phyloP scores from a whole-genome alignment of 2,113 vertebrate genomes.

The Caretta caretta region DNA sequence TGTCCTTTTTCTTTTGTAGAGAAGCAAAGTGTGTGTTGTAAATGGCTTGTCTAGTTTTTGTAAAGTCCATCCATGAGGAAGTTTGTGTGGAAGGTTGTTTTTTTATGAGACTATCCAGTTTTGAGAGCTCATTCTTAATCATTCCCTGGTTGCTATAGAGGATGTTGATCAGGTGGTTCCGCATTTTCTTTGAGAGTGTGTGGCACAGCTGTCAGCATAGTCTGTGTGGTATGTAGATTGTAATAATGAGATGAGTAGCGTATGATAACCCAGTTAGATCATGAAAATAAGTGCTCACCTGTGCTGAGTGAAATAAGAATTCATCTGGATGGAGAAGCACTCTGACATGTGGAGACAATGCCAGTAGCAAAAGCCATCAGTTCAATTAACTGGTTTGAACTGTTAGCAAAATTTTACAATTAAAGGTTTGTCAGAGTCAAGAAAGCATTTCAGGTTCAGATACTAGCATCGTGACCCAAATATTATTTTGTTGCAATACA shows the following conservation, averaged over 20 bases:
- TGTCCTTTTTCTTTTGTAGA: too few species aligned
- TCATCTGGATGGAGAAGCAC: constrained; percentile 50
- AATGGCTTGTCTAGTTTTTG: too few species aligned
- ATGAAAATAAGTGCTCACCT: constrained; percentile 67
- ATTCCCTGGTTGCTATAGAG: too few species aligned
- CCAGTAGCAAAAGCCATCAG: constrained; percentile 32
- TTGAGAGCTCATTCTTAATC: too few species aligned
- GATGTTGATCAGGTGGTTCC: too few species aligned
- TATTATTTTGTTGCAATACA: constrained; percentile 11
- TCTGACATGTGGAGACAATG: constrained; percentile 22
- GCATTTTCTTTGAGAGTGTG: too few species aligned
- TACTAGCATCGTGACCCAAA: neutral
- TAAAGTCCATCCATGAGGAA: too few species aligned
- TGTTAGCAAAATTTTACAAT: constrained; percentile 36
- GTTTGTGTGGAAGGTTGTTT: too few species aligned
- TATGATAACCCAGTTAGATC: constrained; percentile 69
- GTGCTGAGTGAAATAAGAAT: constrained; percentile 63
- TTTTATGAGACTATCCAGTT: too few species aligned
- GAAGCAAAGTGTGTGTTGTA: too few species aligned
- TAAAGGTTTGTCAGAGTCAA: constrained; percentile 53
- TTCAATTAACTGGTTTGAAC: constrained; percentile 64
- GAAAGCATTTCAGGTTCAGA: constrained; percentile 22
- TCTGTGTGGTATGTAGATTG: too few species aligned
- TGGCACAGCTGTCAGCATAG: too few species aligned
- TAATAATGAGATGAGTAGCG: constrained; percentile 55